A percentile compares a stretch with the other conserved stretches of the same genome.
phyloP scores from a whole-genome alignment of 2,113 vertebrate genomes.

The Atractosteus spatula region DNA sequence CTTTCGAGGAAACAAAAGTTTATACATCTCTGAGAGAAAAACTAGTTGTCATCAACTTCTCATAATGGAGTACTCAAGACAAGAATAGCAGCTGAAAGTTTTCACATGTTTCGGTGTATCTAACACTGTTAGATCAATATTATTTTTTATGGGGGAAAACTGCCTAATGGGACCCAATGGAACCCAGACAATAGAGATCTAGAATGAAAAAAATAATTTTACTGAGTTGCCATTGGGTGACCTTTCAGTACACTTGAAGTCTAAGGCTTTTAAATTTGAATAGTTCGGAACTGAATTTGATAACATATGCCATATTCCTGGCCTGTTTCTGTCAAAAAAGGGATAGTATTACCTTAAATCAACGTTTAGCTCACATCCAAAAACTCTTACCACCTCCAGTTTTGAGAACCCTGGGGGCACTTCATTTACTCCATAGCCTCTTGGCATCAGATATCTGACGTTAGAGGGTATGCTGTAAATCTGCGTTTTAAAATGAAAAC shows the following conservation, averaged over 20 bases:
- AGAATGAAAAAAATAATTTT: constrained; percentile 40
- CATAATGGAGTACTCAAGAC: neutral
- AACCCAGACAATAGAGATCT: constrained; percentile 33
- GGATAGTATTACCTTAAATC: constrained; percentile 45
- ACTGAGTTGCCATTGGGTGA: constrained; percentile 46
- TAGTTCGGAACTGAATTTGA: constrained; percentile 48
- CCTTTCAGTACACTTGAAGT: constrained; percentile 34
- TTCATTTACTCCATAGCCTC: constrained; percentile 40
- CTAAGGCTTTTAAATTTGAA: constrained; percentile 42
- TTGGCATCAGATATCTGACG: constrained; percentile 11
- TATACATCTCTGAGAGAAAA: neutral
- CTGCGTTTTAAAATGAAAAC: constrained; percentile 6
- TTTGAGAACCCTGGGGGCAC: constrained; percentile 35
- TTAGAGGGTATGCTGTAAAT: constrained; percentile 4
- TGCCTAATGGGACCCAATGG: constrained; percentile 45
- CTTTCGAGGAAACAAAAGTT: neutral
- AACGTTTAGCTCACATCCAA: constrained; percentile 12
- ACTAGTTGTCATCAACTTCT: constrained; percentile 6
- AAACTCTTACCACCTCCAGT: neutral
- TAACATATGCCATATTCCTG: constrained; percentile 47
- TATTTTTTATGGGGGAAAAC: constrained; percentile 37
- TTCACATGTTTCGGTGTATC: constrained; percentile 20
- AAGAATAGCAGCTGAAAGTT: neutral
- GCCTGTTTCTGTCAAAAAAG: constrained; percentile 39
- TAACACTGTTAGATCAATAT: constrained; percentile 36